Conservation (phyloP, 2,888 invertebrate genomes). For the Dicranocentrus wangi region DNA sequence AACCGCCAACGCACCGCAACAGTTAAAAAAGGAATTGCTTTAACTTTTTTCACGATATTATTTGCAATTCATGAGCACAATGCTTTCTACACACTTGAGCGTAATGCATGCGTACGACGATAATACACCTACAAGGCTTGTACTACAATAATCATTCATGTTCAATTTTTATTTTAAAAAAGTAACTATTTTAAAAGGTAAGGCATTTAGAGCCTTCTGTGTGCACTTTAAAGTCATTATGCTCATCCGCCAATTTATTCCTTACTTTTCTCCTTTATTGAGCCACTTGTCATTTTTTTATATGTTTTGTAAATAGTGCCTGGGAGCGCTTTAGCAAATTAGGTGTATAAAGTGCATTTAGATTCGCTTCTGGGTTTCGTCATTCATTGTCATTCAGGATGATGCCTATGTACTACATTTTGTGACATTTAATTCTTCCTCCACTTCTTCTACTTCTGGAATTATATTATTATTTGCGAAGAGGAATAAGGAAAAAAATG, state of each 20-base stretch:
- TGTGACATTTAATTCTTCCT: not conserved
- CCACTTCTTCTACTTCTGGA: constrained; percentile 1
- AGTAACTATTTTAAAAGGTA: not conserved
- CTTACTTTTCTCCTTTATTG: not conserved
- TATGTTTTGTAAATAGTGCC: too few relatives aligned
- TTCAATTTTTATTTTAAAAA: constrained; percentile 6
- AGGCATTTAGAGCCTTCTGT: not conserved
- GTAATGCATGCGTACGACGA: not conserved
- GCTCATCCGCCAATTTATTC: constrained; percentile 16
- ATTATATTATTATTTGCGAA: not conserved
- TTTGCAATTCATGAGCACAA: constrained; percentile 6
- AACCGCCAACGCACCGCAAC: constrained; percentile 11
- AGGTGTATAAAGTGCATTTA: not conserved
- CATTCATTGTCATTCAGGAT: too few relatives aligned
- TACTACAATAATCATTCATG: constrained; percentile 1
- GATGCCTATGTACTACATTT: not conserved
- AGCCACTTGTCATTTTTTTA: not conserved
- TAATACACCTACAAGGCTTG: not conserved
- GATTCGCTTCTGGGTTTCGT: not conserved
- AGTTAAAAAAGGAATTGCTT: not conserved
- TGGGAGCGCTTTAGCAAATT: not conserved
- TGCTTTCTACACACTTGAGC: not conserved
- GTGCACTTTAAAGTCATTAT: constrained; percentile 6
- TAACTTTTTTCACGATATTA: not conserved
- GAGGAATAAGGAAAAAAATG: too few relatives aligned